These are phyloP conservation scores for Spatulosminthurus flaviceps DNA, from an alignment of 2,888 invertebrate species.

Conservation along the genomic window DNA sequence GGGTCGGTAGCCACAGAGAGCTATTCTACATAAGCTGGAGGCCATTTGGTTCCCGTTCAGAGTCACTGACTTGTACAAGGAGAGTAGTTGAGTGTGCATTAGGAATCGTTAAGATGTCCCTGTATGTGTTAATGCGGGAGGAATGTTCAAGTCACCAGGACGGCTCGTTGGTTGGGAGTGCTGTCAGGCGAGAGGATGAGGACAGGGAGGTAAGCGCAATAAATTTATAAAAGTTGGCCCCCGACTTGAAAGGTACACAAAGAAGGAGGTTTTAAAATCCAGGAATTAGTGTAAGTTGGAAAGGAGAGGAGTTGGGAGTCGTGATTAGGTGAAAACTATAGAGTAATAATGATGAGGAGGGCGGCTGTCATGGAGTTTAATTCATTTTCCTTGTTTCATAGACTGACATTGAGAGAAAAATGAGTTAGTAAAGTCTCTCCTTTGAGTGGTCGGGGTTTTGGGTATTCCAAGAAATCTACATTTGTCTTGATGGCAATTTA, in stretches of 20 bases:
- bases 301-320: conserved; percentile 39
- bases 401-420: conserved; percentile 53
- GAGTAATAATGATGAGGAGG: conserved; percentile 54
- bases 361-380: conserved; percentile 61
- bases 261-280: conserved; percentile 26
- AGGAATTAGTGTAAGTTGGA: conserved; percentile 36
- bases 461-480: conserved; percentile 38
- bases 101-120: too few relatives aligned
- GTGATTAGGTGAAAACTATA: conserved; percentile 51
- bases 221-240: conserved; percentile 18
- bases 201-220: conserved; percentile 7
- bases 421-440: conserved; percentile 51
- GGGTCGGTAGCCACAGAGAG: neutral
- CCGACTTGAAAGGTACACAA: conserved; percentile 20
- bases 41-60: neutral
- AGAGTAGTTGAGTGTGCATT: neutral
- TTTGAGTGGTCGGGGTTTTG: conserved; percentile 19
- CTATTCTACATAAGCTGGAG: neutral
- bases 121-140: too few relatives aligned
- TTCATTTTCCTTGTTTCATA: conserved; percentile 62
- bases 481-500: conserved; percentile 53
- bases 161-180: neutral
- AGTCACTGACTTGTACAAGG: neutral
- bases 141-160: too few relatives aligned
- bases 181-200: neutral